Evolutionary conservation across 1,140 invertebrate genomes (phyloP).

Genomic region (Aphaenogaster ashmeadi): DNA sequence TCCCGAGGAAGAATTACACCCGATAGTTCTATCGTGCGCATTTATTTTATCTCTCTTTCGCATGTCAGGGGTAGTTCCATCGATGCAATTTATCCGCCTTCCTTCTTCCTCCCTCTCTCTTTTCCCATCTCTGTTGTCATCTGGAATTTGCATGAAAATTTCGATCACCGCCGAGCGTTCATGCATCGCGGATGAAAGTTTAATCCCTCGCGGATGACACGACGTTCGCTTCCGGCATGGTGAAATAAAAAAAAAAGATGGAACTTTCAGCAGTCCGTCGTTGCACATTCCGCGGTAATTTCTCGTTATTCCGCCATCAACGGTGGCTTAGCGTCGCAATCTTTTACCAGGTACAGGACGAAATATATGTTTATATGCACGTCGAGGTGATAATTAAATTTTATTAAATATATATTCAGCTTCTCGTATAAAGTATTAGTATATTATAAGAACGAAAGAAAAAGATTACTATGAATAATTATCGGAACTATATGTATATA

Average conservation of each 20-base stretch:
- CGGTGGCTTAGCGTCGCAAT: not conserved
- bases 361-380: not conserved
- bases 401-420: not conserved
- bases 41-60: conserved; percentile 1
- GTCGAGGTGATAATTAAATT: not conserved
- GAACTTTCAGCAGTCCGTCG: not conserved
- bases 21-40: not conserved
- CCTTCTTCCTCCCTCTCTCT: not conserved
- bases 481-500: not conserved
- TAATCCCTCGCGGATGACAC: conserved; percentile 48
- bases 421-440: too few relatives aligned
- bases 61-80: not conserved
- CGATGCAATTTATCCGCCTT: conserved; percentile 15
- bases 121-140: not conserved
- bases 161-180: conserved; percentile 14
- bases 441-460: not conserved
- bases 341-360: not conserved
- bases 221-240: not conserved
- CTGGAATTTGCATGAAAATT: conserved; percentile 54
- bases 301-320: conserved; percentile 20
- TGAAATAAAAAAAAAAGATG: not conserved
- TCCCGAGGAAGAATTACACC: not conserved
- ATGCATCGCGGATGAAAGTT: conserved; percentile 39
- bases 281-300: conserved; percentile 34
- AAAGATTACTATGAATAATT: not conserved